phyloP scores from a whole-genome alignment of 2,113 vertebrate species.

The Osmerus eperlanus region DNA sequence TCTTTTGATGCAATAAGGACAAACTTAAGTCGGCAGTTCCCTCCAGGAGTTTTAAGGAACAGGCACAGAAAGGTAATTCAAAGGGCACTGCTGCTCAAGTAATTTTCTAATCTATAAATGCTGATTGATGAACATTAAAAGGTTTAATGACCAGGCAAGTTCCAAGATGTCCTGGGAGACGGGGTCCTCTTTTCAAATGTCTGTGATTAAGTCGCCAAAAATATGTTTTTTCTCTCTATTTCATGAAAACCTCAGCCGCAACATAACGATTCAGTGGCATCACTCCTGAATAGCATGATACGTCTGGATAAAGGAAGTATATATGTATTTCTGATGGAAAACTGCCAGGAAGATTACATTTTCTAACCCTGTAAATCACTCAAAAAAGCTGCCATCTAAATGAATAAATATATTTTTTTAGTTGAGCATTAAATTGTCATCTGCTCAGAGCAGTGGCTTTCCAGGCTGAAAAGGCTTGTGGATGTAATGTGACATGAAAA shows the following conservation, averaged over 20 bases:
- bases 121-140: slow-evolving; percentile 53
- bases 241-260: background rate
- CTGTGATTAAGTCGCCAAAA: slow-evolving; percentile 27
- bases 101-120: slow-evolving; percentile 58
- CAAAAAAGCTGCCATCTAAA: slow-evolving; percentile 32
- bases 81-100: slow-evolving; percentile 25
- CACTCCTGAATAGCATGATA: slow-evolving; percentile 13
- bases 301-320: background rate
- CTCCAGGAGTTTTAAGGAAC: slow-evolving; percentile 41
- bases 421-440: slow-evolving; percentile 56
- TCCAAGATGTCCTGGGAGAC: slow-evolving; percentile 51
- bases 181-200: slow-evolving; percentile 7
- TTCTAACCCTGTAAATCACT: slow-evolving; percentile 33
- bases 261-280: slow-evolving; percentile 14
- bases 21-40: slow-evolving; percentile 44
- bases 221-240: background rate
- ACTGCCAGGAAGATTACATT: slow-evolving; percentile 41
- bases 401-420: slow-evolving; percentile 49
- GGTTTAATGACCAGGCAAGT: slow-evolving; percentile 59
- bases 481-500: slow-evolving; percentile 42
- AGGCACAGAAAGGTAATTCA: slow-evolving; percentile 28
- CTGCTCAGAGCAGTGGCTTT: slow-evolving; percentile 31
- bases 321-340: slow-evolving; percentile 35
- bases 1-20: slow-evolving; percentile 36
- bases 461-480: slow-evolving; percentile 36